Base-by-base conservation (phyloP, 1,140 invertebrate species). In the Lepidurus apus region DNA sequence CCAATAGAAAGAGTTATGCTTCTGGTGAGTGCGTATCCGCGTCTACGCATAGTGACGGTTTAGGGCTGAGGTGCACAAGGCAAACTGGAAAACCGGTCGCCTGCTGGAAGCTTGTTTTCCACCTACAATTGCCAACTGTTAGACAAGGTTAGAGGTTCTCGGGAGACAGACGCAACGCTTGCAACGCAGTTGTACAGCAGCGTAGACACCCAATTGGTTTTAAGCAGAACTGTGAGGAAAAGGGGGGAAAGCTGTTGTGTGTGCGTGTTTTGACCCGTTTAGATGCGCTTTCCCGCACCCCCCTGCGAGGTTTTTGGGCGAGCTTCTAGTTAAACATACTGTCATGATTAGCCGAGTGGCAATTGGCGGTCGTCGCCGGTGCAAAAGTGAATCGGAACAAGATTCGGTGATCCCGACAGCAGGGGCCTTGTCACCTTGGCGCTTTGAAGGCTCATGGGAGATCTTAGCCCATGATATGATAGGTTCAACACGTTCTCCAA, bases 61-160 rank as follows among this genome's bases (percentile, higher is more conserved):
- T 65, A 65, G 6, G 53, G 53, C 53, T 65, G 21, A n/a, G 53
- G 53, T 65, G n/a, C 53, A 65, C 53, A 65, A 65, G 53, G 53
- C 21, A 65, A 65, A 65, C 53, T 65, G 21, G 53, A 65, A 65
- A 65, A 65, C 53, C 53, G 53, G 53, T 65, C 53, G 17, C 53
- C 9, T 13, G 53, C 17, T 65, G 21, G 53, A 47, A 17, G 53
- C 53, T 65, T 65, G 53, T 65, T 65, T 65, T 65, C 21, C 53
- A 65, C 53, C 53, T 65, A n/a, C 53, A 65, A 65, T 65, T 65
- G 53, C 53, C 17, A 65, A 65, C 17, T 21, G 7, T 9, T 65
- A 0, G 53, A 65, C 53, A 65, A 65, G 53, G 53, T 65, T 65
- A 65, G 1, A 65, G 17, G 53, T 9, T 65, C 34, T 34, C 34